Evolutionary conservation across 1,140 invertebrate genomes (phyloP).

Genomic region (Pectinophora gossypiella): DNA sequence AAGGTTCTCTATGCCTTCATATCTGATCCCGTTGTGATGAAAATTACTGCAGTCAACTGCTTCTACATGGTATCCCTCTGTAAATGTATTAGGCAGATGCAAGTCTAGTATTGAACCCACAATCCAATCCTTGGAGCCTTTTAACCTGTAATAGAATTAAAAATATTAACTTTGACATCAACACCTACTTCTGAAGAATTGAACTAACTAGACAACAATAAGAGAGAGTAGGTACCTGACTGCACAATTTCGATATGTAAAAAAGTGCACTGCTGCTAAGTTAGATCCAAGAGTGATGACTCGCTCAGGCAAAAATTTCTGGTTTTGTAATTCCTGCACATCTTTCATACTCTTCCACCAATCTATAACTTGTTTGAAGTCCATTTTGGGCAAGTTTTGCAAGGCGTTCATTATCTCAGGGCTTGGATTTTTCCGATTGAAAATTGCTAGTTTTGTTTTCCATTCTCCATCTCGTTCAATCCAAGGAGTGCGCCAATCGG

Average conservation of each 20-base stretch:
- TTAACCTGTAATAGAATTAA: conserved; percentile 35
- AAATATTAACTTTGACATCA: too few relatives aligned
- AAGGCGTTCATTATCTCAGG: conserved; percentile 43
- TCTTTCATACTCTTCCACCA: conserved; percentile 58
- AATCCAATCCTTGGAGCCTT: conserved; percentile 51
- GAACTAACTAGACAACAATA: too few relatives aligned
- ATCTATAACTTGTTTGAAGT: conserved; percentile 32
- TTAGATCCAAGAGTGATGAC: conserved; percentile 48
- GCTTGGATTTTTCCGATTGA: conserved; percentile 56
- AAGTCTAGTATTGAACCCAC: conserved; percentile 31
- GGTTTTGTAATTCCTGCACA: conserved; percentile 58
- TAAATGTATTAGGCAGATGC: conserved; percentile 46
- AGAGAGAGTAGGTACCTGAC: too few relatives aligned
- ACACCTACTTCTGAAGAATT: neutral
- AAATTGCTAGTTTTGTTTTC: conserved; percentile 49
- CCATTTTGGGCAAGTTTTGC: conserved; percentile 45
- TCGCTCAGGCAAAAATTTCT: conserved; percentile 49
- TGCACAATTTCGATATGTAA: conserved; percentile 44
- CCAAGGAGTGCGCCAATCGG: conserved; percentile 62
- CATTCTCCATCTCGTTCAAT: conserved; percentile 54
- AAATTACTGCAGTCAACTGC: conserved; percentile 63
- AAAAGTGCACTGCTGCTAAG: conserved; percentile 62
- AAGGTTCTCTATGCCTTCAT: conserved; percentile 65
- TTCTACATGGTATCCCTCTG: conserved; percentile 59
- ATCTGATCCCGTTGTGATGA: conserved; percentile 54